These are phyloP conservation scores for Diadophis punctatus DNA, from an alignment of 2,113 vertebrate species.

Conservation along the genomic window DNA sequence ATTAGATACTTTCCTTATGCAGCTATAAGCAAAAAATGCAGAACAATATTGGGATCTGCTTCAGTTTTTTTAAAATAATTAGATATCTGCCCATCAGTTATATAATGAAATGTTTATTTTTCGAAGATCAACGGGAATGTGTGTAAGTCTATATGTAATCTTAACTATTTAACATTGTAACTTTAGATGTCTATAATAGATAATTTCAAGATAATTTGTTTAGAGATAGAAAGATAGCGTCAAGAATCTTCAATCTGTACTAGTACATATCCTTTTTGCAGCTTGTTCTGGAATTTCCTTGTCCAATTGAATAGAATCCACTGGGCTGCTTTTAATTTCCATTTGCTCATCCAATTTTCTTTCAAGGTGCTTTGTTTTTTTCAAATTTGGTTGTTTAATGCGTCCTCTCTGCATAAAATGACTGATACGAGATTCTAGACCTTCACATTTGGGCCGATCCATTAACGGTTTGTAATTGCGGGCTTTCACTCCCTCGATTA, in stretches of 20 bases:
- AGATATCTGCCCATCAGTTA: not conserved
- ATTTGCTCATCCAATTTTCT: not conserved
- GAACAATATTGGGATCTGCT: not conserved
- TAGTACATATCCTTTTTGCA: slow-evolving; percentile 60
- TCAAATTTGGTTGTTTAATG: slow-evolving; percentile 61
- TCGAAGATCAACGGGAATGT: not conserved
- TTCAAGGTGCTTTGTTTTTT: slow-evolving; percentile 35
- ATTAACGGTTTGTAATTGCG: slow-evolving; percentile 82
- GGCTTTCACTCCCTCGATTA: slow-evolving; percentile 83
- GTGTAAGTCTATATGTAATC: not conserved
- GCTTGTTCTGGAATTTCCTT: slow-evolving; percentile 53
- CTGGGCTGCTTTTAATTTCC: slow-evolving; percentile 40
- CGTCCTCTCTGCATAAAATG: slow-evolving; percentile 86
- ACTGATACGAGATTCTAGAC: slow-evolving; percentile 85
- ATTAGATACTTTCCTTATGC: not conserved
- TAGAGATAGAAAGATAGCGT: not conserved
- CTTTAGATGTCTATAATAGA: not conserved
- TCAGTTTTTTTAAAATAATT: not conserved
- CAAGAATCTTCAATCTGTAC: not conserved
- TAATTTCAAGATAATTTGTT: not conserved
- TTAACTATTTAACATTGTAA: not conserved
- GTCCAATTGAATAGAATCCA: slow-evolving; percentile 53
- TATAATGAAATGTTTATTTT: not conserved
- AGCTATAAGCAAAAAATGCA: not conserved
- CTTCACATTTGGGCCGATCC: slow-evolving; percentile 84